Percentiles rank a stretch among this genome's conserved stretches.
Conservation (phyloP, 1,140 invertebrate genomes). For the Rhagoletis zephyria region DNA sequence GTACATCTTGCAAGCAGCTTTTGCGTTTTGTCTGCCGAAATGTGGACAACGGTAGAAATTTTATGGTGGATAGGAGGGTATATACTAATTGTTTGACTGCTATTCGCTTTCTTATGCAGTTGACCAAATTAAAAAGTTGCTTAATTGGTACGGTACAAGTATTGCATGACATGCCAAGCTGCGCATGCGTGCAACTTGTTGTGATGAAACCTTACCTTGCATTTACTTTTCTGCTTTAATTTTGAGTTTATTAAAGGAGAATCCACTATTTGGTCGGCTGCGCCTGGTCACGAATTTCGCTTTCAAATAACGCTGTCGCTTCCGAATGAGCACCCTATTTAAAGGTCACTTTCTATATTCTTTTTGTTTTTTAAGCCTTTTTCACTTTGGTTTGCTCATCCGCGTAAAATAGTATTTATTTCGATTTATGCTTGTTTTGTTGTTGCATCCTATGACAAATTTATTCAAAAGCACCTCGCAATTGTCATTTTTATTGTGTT, state of each 20-base stretch:
- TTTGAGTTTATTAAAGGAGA: neutral
- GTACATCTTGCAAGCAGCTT: neutral
- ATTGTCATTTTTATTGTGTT: constrained; percentile 12
- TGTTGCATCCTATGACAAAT: constrained; percentile 24
- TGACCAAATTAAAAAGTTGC: neutral
- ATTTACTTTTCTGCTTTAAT: neutral
- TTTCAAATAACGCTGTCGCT: neutral
- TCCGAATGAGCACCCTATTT: neutral
- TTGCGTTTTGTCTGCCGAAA: neutral
- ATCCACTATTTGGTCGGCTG: neutral
- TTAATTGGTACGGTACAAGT: neutral
- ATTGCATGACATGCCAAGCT: neutral
- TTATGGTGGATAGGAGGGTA: neutral
- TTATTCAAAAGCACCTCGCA: constrained; percentile 12
- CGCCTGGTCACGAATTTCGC: neutral
- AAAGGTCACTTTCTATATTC: constrained; percentile 38
- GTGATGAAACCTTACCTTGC: constrained; percentile 16
- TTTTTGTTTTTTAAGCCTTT: neutral
- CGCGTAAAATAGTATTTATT: neutral
- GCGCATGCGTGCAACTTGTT: constrained; percentile 21
- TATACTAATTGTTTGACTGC: neutral
- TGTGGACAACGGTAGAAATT: neutral
- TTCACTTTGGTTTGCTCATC: neutral
- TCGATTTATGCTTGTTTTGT: neutral
- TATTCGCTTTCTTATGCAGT: neutral